phyloP scores from a whole-genome alignment of 1,140 invertebrate species.

The Hyles vespertilio region DNA sequence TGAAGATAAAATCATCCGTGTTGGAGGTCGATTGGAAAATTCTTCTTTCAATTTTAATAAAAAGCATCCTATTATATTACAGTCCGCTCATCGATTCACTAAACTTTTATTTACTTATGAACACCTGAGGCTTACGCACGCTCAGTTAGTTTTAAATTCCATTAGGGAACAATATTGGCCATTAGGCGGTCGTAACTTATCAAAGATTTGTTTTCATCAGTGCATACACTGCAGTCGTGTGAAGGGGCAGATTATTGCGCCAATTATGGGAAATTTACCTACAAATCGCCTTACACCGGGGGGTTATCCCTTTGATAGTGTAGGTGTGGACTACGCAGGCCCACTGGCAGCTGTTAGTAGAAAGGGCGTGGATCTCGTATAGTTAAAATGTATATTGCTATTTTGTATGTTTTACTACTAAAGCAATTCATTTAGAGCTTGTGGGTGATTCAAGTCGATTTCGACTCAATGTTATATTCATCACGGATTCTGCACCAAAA shows the following conservation, averaged over 20 bases:
- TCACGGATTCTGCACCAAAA: too few relatives aligned
- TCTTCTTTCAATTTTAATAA: neutral
- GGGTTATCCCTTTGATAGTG: slow-evolving; percentile 28
- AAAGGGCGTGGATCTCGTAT: slow-evolving; percentile 7
- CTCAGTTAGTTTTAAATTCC: slow-evolving; percentile 7
- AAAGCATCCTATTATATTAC: slow-evolving; percentile 2
- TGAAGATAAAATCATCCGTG: too few relatives aligned
- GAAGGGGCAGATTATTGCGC: slow-evolving; percentile 7
- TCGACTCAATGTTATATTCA: slow-evolving; percentile 20
- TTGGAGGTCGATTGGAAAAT: neutral
- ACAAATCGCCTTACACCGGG: neutral
- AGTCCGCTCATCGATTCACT: slow-evolving; percentile 1
- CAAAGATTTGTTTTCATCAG: neutral
- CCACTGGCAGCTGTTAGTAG: slow-evolving; percentile 2
- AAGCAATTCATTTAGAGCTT: slow-evolving; percentile 44
- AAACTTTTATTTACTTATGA: slow-evolving; percentile 7
- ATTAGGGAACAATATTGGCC: slow-evolving; percentile 8
- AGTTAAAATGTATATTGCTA: slow-evolving; percentile 19
- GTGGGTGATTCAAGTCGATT: slow-evolving; percentile 35
- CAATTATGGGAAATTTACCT: slow-evolving; percentile 19
- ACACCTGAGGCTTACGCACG: slow-evolving; percentile 5
- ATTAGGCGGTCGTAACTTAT: slow-evolving; percentile 3
- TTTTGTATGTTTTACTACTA: slow-evolving; percentile 39
- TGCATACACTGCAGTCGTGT: slow-evolving; percentile 4
- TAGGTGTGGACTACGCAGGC: slow-evolving; percentile 35